These are phyloP conservation scores for Yoshiicerus persimilis DNA, from an alignment of 1,140 invertebrate species.

Conservation along the genomic window DNA sequence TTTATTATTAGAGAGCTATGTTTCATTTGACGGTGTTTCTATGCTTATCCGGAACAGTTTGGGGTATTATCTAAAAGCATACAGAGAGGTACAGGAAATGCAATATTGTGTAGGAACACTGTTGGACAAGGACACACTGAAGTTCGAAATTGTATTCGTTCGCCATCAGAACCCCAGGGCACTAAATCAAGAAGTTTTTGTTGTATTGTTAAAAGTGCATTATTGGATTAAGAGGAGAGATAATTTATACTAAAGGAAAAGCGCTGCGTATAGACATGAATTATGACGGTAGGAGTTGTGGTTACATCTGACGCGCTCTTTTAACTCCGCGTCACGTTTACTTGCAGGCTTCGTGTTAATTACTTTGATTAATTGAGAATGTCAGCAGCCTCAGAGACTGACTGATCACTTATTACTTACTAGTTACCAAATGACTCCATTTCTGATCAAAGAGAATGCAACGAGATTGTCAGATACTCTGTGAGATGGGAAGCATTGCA, in stretches of 20 bases:
- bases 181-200: constrained; percentile 36
- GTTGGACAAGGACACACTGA: not conserved
- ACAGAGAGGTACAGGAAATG: too few relatives aligned
- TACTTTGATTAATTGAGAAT: constrained; percentile 45
- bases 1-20: too few relatives aligned
- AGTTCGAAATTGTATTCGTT: not conserved
- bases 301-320: constrained; percentile 39
- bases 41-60: too few relatives aligned
- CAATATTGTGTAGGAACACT: not conserved
- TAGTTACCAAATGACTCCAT: not conserved
- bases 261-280: constrained; percentile 20
- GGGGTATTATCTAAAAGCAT: too few relatives aligned
- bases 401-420: not conserved
- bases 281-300: constrained; percentile 39
- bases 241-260: constrained; percentile 33
- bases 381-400: not conserved
- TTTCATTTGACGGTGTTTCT: too few relatives aligned
- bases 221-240: constrained; percentile 38
- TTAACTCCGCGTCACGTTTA: constrained; percentile 42
- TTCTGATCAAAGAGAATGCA: not conserved
- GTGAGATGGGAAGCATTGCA: too few relatives aligned
- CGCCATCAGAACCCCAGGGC: not conserved
- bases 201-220: constrained; percentile 42
- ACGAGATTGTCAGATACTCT: too few relatives aligned
- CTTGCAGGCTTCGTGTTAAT: constrained; percentile 38